Conservation (phyloP, 2,113 vertebrate species). For the Onychostruthus taczanowskii region DNA sequence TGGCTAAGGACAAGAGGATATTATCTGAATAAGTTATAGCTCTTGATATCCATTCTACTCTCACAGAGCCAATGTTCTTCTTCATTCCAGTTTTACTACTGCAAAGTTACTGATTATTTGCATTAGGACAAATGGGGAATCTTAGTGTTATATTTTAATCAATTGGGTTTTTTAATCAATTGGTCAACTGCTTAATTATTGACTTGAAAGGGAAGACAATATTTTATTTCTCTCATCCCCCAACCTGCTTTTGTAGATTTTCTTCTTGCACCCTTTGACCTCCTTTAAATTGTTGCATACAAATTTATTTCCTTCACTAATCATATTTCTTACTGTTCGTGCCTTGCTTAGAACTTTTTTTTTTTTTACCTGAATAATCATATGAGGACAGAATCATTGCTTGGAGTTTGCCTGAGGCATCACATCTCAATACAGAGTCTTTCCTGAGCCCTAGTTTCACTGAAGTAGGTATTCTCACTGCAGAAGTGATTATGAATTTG, state of each 20-base stretch:
- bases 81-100: neutral
- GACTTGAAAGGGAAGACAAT: neutral
- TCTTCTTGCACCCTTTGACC: neutral
- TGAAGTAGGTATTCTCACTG: neutral
- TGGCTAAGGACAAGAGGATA: neutral
- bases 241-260: accelerated
- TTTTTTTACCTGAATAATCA: conserved; percentile 35
- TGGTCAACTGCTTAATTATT: neutral
- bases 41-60: neutral
- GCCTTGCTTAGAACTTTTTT: neutral
- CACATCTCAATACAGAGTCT: neutral
- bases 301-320: neutral
- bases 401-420: conserved; percentile 52
- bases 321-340: neutral
- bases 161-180: neutral
- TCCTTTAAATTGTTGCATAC: neutral
- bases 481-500: neutral
- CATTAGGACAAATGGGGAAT: neutral
- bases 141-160: neutral
- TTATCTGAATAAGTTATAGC: neutral
- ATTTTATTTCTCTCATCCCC: neutral
- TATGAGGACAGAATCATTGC: neutral
- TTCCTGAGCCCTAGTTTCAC: neutral
- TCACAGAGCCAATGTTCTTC: neutral
- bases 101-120: neutral